A percentile compares a stretch with the other conserved stretches of the same genome.
These are phyloP conservation scores for Cheilosia soror DNA, from an alignment of 2,888 invertebrate species.

Conservation along the genomic window DNA sequence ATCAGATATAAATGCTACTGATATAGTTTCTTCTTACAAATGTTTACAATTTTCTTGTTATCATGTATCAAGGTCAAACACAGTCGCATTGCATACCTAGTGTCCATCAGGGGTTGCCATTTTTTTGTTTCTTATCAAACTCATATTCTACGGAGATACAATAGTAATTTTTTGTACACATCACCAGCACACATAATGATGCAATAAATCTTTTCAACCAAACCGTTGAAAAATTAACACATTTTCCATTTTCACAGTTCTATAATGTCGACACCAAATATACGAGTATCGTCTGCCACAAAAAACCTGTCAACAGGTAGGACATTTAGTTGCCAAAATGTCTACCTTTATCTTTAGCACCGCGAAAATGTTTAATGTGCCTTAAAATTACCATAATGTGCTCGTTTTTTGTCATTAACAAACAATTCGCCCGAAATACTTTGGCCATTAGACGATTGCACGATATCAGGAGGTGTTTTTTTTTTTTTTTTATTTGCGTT, in stretches of 20 bases:
- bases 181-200: constrained; percentile 26
- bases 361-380: constrained; percentile 66
- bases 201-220: constrained; percentile 51
- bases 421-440: constrained; percentile 60
- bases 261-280: constrained; percentile 36
- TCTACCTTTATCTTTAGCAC: constrained; percentile 71
- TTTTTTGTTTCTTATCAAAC: constrained; percentile 20
- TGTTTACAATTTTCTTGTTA: not conserved
- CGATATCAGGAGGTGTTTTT: constrained; percentile 1
- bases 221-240: constrained; percentile 62
- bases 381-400: constrained; percentile 71
- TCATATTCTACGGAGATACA: not conserved
- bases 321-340: constrained; percentile 58
- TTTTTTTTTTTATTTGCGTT: not conserved
- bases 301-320: constrained; percentile 59
- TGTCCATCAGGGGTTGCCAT: not conserved
- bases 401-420: constrained; percentile 65
- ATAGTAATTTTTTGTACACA: not conserved
- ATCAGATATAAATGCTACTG: too few relatives aligned
- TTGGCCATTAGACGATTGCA: constrained; percentile 66
- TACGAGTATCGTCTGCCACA: constrained; percentile 11
- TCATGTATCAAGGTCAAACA: constrained; percentile 21
- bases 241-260: constrained; percentile 59
- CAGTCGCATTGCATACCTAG: constrained; percentile 1
- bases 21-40: not conserved